These are phyloP conservation scores for Sciaenops ocellatus DNA, from an alignment of 2,797 vertebrate genomes.

Conservation along the genomic window DNA sequence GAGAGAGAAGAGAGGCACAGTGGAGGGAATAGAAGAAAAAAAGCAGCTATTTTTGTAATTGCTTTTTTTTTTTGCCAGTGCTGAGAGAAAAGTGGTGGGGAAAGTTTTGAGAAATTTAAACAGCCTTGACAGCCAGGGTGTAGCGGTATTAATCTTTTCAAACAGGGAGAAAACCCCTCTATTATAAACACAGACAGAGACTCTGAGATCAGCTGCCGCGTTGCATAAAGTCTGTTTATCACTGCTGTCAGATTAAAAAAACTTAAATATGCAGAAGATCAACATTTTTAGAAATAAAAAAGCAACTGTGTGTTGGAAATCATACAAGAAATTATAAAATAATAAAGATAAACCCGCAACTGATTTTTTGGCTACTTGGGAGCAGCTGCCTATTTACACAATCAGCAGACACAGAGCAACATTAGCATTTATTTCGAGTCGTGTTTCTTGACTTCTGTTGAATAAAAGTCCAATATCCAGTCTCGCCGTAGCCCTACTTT, in stretches of 20 bases:
- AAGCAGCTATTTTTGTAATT: slow-evolving; percentile 76
- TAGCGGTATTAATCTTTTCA: slow-evolving; percentile 84
- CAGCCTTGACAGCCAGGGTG: slow-evolving; percentile 80
- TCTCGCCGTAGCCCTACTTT: neutral
- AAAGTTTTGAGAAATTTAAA: slow-evolving; percentile 82
- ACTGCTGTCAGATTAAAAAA: slow-evolving; percentile 62
- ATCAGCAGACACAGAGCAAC: neutral
- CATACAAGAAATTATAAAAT: neutral
- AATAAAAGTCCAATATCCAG: neutral
- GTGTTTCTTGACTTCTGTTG: neutral
- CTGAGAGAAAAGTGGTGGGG: slow-evolving; percentile 74
- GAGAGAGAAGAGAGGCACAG: slow-evolving; percentile 39
- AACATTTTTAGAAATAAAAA: slow-evolving; percentile 34
- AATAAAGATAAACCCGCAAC: neutral
- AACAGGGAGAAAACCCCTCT: slow-evolving; percentile 78
- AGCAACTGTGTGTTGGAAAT: slow-evolving; percentile 22
- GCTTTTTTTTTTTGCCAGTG: slow-evolving; percentile 60
- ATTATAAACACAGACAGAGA: slow-evolving; percentile 84
- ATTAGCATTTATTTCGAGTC: neutral
- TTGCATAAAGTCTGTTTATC: slow-evolving; percentile 66
- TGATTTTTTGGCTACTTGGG: neutral
- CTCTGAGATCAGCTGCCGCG: slow-evolving; percentile 52
- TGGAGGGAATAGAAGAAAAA: slow-evolving; percentile 46
- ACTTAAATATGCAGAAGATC: slow-evolving; percentile 28
- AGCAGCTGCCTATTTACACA: neutral